phyloP scores from a whole-genome alignment of 2,888 invertebrate genomes.

The Rotaria macrura region DNA sequence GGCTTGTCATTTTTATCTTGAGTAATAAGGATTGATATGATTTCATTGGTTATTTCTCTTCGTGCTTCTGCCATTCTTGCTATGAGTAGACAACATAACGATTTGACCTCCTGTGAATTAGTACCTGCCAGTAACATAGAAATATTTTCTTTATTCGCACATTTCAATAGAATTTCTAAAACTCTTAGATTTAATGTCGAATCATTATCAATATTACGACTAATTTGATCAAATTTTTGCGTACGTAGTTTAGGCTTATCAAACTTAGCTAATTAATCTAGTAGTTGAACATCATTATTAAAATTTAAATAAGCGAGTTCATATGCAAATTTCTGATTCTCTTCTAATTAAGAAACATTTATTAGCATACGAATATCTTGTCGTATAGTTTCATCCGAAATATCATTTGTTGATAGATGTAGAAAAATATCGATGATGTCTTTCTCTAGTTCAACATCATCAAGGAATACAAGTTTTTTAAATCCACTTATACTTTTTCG shows the following conservation, averaged over 20 bases:
- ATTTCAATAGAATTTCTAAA: background rate
- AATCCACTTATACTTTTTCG: background rate
- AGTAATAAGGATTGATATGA: background rate
- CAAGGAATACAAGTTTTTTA: too few relatives aligned
- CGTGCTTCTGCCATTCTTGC: too few relatives aligned
- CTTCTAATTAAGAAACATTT: too few relatives aligned
- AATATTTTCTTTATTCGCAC: background rate
- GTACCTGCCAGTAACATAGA: background rate
- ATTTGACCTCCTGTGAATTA: background rate
- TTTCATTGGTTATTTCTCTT: too few relatives aligned
- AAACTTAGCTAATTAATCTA: background rate
- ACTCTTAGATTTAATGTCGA: background rate
- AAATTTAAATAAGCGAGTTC: background rate
- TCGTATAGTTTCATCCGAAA: background rate
- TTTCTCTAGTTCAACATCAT: background rate
- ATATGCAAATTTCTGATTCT: background rate
- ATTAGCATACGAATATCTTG: background rate
- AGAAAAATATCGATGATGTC: background rate
- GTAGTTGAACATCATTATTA: too few relatives aligned
- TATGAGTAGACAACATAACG: background rate
- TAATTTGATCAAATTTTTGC: background rate
- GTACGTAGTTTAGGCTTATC: background rate
- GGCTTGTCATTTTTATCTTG: too few relatives aligned
- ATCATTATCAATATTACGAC: background rate
- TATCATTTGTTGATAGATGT: too few relatives aligned